Conservation (phyloP, 2,113 vertebrate species). For the Sylvietta virens region DNA sequence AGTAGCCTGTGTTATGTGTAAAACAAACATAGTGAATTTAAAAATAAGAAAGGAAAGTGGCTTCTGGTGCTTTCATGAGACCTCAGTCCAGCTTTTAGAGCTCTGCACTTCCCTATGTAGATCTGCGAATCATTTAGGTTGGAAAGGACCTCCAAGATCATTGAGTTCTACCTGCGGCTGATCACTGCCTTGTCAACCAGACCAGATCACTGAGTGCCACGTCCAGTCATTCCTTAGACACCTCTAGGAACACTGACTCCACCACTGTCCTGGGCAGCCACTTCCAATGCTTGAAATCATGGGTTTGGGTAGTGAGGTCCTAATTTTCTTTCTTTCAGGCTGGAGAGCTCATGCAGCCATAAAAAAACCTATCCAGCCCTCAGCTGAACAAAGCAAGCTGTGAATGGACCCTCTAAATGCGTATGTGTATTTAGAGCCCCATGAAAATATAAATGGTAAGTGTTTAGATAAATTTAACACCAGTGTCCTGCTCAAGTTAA, state of each 20-base stretch:
- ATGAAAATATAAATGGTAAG: accelerated
- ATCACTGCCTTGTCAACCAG: neutral
- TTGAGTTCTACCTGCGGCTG: accelerated
- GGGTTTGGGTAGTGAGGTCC: neutral
- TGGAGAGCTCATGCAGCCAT: accelerated
- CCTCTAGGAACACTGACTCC: neutral
- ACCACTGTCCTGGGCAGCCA: neutral
- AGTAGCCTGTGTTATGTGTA: neutral
- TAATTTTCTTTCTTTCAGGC: neutral
- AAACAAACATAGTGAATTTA: neutral
- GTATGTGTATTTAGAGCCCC: neutral
- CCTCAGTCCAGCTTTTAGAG: neutral
- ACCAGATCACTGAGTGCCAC: neutral
- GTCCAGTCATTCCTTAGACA: neutral
- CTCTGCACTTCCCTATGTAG: neutral
- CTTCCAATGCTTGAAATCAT: neutral
- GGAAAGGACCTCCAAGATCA: neutral
- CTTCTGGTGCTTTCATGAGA: neutral
- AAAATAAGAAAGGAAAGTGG: neutral
- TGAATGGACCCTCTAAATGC: neutral
- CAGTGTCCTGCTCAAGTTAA: neutral
- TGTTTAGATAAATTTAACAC: neutral
- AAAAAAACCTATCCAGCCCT: neutral
- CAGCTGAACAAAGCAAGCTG: neutral
- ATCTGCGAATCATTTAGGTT: neutral